Evolutionary conservation across 2,888 invertebrate genomes (phyloP).

Genomic region (Scaptomyza caliginosa): DNA sequence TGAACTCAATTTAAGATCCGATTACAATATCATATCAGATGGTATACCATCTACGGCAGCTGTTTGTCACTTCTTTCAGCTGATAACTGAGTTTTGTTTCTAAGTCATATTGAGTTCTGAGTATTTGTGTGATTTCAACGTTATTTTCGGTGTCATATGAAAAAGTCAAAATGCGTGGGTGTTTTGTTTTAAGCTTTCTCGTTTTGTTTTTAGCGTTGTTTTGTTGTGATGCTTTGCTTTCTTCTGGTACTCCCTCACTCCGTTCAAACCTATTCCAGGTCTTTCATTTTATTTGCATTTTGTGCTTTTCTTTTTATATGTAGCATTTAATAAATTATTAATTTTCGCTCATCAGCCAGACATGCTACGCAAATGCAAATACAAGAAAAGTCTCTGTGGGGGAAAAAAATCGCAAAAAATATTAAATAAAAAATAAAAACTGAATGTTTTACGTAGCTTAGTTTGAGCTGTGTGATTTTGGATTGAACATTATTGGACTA

Average conservation of each 20-base stretch:
- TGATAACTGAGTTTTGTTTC: slow-evolving; percentile 9
- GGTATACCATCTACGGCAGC: not conserved
- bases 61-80: not conserved
- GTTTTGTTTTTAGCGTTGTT: not conserved
- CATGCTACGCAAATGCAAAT: slow-evolving; percentile 68
- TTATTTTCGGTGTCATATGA: slow-evolving; percentile 26
- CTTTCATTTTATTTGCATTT: slow-evolving; percentile 40
- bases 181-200: slow-evolving; percentile 17
- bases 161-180: slow-evolving; percentile 58
- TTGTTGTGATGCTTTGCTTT: not conserved
- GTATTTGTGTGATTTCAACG: not conserved
- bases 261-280: slow-evolving; percentile 9
- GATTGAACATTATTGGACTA: slow-evolving; percentile 59
- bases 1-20: not conserved
- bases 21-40: not conserved
- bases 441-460: slow-evolving; percentile 57
- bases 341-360: slow-evolving; percentile 54
- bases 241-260: slow-evolving; percentile 38
- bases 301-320: slow-evolving; percentile 34
- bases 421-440: slow-evolving; percentile 30
- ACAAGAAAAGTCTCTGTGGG: slow-evolving; percentile 29
- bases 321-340: slow-evolving; percentile 78
- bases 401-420: slow-evolving; percentile 12
- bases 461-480: slow-evolving; percentile 25
- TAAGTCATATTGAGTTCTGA: slow-evolving; percentile 1